phyloP scores from a whole-genome alignment of 2,888 invertebrate genomes.

The Steinernema carpocapsae region DNA sequence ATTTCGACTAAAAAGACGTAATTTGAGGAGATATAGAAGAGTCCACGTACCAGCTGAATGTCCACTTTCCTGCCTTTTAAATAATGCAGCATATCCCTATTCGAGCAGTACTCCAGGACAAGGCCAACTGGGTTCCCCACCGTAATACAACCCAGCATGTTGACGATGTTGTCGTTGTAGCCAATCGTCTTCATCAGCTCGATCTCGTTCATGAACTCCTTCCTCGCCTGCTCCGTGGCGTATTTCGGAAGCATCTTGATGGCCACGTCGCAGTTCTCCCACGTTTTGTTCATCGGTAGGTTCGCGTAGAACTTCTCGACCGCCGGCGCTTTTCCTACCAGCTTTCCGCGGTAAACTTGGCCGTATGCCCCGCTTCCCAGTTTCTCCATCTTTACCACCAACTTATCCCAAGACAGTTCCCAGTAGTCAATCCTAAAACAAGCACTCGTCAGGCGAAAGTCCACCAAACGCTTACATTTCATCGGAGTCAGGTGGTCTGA shows the following conservation, averaged over 20 bases:
- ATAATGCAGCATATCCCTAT: conserved; percentile 57
- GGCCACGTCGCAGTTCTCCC: conserved; percentile 49
- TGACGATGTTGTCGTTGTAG: conserved; percentile 62
- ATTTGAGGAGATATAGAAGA: neutral
- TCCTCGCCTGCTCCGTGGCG: conserved; percentile 56
- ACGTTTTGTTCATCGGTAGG: conserved; percentile 42
- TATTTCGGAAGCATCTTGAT: conserved; percentile 58
- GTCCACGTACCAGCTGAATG: conserved; percentile 40
- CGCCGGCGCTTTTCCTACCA: conserved; percentile 58
- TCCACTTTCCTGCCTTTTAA: conserved; percentile 50
- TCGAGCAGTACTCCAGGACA: conserved; percentile 61
- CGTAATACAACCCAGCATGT: conserved; percentile 66
- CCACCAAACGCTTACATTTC: neutral
- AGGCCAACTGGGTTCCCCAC: conserved; percentile 49
- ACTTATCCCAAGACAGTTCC: conserved; percentile 61
- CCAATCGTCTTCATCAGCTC: conserved; percentile 64
- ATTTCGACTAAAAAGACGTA: conserved; percentile 49
- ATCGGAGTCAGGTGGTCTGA: neutral
- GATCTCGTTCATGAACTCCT: conserved; percentile 61
- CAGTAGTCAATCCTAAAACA: conserved; percentile 58
- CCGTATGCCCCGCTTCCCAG: conserved; percentile 65
- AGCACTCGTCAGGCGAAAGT: neutral
- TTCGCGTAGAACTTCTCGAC: conserved; percentile 57
- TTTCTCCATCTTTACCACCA: conserved; percentile 61
- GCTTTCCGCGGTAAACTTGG: conserved; percentile 55